Conservation (phyloP, 2,797 vertebrate species). For the Spinus olivaceus region DNA sequence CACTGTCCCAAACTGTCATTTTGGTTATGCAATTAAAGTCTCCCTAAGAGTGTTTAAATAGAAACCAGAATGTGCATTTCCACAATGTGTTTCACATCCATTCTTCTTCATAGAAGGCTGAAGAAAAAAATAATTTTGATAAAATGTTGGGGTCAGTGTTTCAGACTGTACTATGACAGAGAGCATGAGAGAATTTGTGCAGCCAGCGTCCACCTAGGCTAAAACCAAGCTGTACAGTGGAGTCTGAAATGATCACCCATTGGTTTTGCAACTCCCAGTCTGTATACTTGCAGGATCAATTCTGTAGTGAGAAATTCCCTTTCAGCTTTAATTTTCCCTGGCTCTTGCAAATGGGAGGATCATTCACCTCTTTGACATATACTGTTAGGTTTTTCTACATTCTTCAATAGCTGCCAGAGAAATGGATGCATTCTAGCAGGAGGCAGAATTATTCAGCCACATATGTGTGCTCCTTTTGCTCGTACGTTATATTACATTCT, state of each 20-base stretch:
- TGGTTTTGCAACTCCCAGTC: not conserved
- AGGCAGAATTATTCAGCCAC: not conserved
- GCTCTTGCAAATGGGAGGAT: not conserved
- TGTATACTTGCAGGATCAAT: not conserved
- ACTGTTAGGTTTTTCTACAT: not conserved
- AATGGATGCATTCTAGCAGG: not conserved
- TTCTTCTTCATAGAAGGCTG: not conserved
- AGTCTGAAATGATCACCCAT: not conserved
- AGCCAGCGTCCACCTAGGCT: not conserved
- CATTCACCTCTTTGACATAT: slow-evolving; percentile 18
- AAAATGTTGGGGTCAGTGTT: not conserved
- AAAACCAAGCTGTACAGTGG: not conserved
- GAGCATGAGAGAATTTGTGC: not conserved
- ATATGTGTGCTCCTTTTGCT: not conserved
- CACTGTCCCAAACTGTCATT: slow-evolving; percentile 5
- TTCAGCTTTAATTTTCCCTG: not conserved
- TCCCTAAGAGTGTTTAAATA: not conserved
- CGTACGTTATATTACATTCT: not conserved
- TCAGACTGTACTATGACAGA: not conserved
- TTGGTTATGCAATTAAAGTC: slow-evolving; percentile 1
- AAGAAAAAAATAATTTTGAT: not conserved
- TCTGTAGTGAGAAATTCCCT: not conserved
- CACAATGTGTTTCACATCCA: not conserved
- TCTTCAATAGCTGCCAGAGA: slow-evolving; percentile 14
- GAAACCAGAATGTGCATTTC: not conserved